Conservation (phyloP, 2,888 invertebrate species). For the Galerucella calmariensis region DNA sequence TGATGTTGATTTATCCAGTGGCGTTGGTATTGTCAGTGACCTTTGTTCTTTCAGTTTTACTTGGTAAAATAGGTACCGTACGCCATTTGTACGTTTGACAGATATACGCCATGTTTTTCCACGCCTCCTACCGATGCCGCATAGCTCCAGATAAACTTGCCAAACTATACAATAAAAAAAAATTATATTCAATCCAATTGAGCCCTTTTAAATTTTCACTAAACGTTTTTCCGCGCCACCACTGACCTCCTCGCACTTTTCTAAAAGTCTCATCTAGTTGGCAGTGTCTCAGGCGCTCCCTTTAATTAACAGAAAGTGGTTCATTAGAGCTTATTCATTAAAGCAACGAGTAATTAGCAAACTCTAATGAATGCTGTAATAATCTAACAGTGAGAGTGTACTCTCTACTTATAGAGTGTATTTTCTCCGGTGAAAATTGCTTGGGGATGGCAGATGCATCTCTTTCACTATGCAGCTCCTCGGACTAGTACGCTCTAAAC, state of each 20-base stretch:
- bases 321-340: constrained; percentile 92
- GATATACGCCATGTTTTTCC: too few relatives aligned
- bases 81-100: too few relatives aligned
- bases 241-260: constrained; percentile 56
- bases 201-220: not conserved
- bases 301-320: constrained; percentile 92
- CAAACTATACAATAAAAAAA: too few relatives aligned
- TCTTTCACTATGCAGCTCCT: constrained; percentile 33
- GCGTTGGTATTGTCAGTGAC: too few relatives aligned
- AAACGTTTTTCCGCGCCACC: constrained; percentile 27
- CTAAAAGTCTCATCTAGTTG: constrained; percentile 61
- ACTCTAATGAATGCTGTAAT: constrained; percentile 87
- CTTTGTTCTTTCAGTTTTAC: too few relatives aligned
- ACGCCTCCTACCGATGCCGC: too few relatives aligned
- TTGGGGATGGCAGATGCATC: constrained; percentile 31
- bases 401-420: constrained; percentile 57
- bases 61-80: too few relatives aligned
- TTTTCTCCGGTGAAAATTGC: constrained; percentile 52
- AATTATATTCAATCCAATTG: too few relatives aligned
- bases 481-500: not conserved
- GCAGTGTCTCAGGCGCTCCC: constrained; percentile 66
- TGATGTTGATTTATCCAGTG: too few relatives aligned
- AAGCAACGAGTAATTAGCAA: constrained; percentile 90
- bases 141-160: too few relatives aligned
- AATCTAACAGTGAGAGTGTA: constrained; percentile 72